Evolutionary conservation across 2,888 invertebrate genomes (phyloP).

Genomic region (Bellardia bayeri): DNA sequence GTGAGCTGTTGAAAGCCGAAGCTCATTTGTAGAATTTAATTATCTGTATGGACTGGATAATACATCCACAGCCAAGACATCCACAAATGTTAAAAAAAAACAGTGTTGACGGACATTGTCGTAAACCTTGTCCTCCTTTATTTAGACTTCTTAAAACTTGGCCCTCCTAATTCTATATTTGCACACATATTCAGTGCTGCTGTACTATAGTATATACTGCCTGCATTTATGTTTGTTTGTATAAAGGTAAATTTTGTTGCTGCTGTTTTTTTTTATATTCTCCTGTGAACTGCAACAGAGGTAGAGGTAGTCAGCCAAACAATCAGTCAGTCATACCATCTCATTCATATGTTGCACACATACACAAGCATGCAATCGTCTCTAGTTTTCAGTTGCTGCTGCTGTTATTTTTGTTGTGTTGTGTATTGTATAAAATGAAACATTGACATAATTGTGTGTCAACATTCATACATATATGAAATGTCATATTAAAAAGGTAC

Average conservation of each 20-base stretch:
- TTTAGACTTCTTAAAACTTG: no score
- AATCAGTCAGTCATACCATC: conserved; percentile 31
- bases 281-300: background rate
- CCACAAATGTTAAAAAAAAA: no score
- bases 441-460: conserved; percentile 73
- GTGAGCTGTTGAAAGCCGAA: no score
- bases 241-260: conserved; percentile 24
- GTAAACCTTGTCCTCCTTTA: no score
- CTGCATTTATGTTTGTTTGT: conserved; percentile 20
- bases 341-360: conserved; percentile 26
- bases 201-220: background rate
- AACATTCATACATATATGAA: conserved; percentile 70
- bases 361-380: conserved; percentile 21
- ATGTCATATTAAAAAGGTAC: conserved; percentile 68
- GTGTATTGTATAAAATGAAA: conserved; percentile 63
- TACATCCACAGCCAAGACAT: no score
- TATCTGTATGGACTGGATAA: no score
- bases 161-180: no score
- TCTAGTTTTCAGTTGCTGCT: background rate
- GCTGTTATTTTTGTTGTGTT: background rate
- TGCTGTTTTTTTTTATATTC: background rate
- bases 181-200: no score
- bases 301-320: conserved; percentile 20
- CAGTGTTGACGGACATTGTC: no score
- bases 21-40: no score